Evolutionary conservation across 2,888 invertebrate species (phyloP), one percentile per base, ranked within the genome.

Genomic region (Caenorhabditis panamensis): DNA sequence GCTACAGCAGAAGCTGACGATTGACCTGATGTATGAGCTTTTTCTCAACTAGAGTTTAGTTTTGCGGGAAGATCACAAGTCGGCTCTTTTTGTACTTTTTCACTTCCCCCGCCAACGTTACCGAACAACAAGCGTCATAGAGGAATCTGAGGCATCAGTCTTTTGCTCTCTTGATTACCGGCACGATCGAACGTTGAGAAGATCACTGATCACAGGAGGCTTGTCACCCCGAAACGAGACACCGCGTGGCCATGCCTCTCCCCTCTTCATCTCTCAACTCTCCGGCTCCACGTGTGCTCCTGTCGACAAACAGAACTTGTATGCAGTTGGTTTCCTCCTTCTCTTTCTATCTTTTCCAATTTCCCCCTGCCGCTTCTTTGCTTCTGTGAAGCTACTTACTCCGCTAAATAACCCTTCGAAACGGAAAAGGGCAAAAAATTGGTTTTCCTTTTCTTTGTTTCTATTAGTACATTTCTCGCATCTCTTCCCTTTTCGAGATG

Each of bases 171-270:
- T 54, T 16, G 13, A 13, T 41, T 13, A 37, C 49, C 9, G 49
- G n/a, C n/a, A 24, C 24, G 69, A 53, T 61, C 62, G 71, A 71
- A 62, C 62, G 41, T 62, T 16, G 58, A 63, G n/a, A 1, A 66
- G 64, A 73, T 73, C 73, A 73, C 56, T 73, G 73, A 73, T 73
- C 73, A 73, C 54, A 11, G 3, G 1, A 9, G 36, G 22, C 49
- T 9, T 22, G 31, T 28, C 47, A 18, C 2, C 63, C 47, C n/a
- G 73, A 73, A 73, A 66, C 47, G 73, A 73, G 73, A 73, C 73
- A 73, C 73, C 73, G 64, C 73, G 66, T 73, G 73, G 56, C 51
- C 47, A 31, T 18, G 3, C 51, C 49, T 56, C 31, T 56, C 18
- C 28, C 53, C 22, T 20, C 71, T 37, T 18, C 41, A 24, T 36